These are phyloP conservation scores for Philopedon plagiatum DNA, from an alignment of 2,888 invertebrate species.

Conservation along the genomic window DNA sequence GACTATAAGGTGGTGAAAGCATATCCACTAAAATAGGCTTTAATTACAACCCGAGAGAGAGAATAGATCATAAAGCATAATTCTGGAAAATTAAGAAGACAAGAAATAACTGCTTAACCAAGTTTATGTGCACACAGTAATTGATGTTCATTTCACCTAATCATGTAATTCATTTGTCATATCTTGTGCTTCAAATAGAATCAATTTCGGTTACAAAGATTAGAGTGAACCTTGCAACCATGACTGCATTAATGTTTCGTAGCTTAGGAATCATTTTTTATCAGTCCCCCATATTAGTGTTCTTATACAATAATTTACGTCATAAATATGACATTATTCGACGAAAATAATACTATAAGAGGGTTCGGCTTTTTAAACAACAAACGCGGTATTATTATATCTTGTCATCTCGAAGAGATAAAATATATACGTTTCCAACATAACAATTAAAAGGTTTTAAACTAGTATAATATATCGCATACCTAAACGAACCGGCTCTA, in stretches of 20 bases:
- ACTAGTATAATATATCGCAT: constrained; percentile 44
- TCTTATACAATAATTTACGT: constrained; percentile 32
- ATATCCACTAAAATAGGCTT: neutral
- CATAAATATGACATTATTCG: constrained; percentile 42
- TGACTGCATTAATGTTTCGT: neutral
- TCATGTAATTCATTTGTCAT: constrained; percentile 10
- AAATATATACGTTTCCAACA: constrained; percentile 41
- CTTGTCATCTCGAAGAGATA: constrained; percentile 49
- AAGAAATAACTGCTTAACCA: constrained; percentile 14
- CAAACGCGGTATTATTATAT: constrained; percentile 50
- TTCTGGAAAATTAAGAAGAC: constrained; percentile 2
- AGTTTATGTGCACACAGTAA: constrained; percentile 8
- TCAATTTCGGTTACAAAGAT: neutral
- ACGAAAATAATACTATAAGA: constrained; percentile 43
- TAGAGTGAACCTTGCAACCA: constrained; percentile 2
- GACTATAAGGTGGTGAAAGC: neutral
- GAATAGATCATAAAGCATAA: constrained; percentile 6
- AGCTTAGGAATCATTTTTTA: neutral
- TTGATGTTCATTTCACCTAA: constrained; percentile 8
- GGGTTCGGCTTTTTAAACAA: constrained; percentile 45
- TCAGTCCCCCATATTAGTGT: constrained; percentile 14
- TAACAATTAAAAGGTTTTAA: constrained; percentile 48
- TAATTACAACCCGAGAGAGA: neutral
- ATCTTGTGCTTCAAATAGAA: constrained; percentile 1
- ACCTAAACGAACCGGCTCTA: constrained; percentile 26